Conservation (phyloP, 2,113 vertebrate species). For the Paratilapia polleni region DNA sequence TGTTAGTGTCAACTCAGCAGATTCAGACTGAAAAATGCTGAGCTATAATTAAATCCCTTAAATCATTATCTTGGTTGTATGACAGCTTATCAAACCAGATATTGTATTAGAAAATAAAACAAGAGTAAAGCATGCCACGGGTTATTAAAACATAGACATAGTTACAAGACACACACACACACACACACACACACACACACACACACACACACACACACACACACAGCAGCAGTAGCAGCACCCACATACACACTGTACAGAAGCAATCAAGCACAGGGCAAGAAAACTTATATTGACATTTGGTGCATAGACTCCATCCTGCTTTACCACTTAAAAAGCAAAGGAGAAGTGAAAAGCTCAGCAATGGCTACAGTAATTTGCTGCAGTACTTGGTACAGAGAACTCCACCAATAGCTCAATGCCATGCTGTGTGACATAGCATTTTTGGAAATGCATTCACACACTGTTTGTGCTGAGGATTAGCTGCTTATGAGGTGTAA, state of each 20-base stretch:
- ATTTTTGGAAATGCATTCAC: conserved; percentile 56
- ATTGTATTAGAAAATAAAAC: conserved; percentile 31
- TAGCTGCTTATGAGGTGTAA: conserved; percentile 81
- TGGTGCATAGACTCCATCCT: conserved; percentile 20
- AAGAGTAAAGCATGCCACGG: conserved; percentile 37
- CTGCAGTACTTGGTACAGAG: conserved; percentile 38
- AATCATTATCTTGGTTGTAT: conserved; percentile 20
- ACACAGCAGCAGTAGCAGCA: conserved; percentile 8
- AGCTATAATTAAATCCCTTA: conserved; percentile 2
- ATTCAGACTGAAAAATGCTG: neutral
- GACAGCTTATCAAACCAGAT: conserved; percentile 45
- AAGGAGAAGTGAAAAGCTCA: conserved; percentile 61
- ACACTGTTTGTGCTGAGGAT: conserved; percentile 41
- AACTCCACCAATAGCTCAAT: conserved; percentile 38
- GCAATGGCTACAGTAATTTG: conserved; percentile 20
- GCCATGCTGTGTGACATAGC: conserved; percentile 50
- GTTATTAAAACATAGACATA: conserved; percentile 47
- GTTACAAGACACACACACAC: neutral
- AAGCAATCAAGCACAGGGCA: conserved; percentile 61
- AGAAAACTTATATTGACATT: conserved; percentile 24
- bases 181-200: neutral
- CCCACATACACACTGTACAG: conserved; percentile 26
- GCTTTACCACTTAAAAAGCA: conserved; percentile 49
- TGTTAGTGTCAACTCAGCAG: neutral
- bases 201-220: neutral